phyloP scores from a whole-genome alignment of 2,888 invertebrate species.

The Melanargia galathea region DNA sequence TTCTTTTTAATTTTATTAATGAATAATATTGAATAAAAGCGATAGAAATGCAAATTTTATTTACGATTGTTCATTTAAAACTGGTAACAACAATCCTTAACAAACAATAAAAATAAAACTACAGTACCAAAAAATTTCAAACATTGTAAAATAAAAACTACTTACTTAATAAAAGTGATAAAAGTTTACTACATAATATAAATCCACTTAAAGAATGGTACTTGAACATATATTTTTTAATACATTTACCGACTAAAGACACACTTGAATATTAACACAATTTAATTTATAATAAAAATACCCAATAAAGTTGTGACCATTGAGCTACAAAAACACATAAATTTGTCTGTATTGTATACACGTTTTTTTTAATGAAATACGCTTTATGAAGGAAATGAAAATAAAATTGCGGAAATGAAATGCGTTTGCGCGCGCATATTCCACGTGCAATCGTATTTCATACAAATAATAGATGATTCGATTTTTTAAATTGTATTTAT shows the following conservation, averaged over 20 bases:
- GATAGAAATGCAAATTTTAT: conserved; percentile 39
- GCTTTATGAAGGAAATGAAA: too few species aligned
- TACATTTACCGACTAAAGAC: conserved; percentile 3
- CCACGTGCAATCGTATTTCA: too few species aligned
- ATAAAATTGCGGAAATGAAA: too few species aligned
- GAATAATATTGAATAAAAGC: conserved; percentile 31
- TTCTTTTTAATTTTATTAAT: conserved; percentile 20
- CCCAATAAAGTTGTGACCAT: not conserved
- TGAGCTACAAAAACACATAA: not conserved
- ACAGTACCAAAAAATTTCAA: conserved; percentile 16
- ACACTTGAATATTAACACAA: conserved; percentile 5
- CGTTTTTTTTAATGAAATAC: too few species aligned
- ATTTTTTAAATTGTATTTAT: too few species aligned
- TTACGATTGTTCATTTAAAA: conserved; percentile 33
- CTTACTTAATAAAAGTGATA: conserved; percentile 38
- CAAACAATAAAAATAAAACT: conserved; percentile 14
- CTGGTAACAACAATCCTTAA: conserved; percentile 33
- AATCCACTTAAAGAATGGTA: conserved; percentile 19
- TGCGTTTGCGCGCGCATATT: too few species aligned
- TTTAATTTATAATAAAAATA: not conserved
- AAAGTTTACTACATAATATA: conserved; percentile 29
- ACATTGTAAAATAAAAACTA: conserved; percentile 27
- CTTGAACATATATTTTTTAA: conserved; percentile 30
- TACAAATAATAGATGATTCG: too few species aligned
- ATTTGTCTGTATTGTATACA: too few species aligned